Conservation (phyloP, 2,797 vertebrate genomes). For the Threskiornis aethiopicus region DNA sequence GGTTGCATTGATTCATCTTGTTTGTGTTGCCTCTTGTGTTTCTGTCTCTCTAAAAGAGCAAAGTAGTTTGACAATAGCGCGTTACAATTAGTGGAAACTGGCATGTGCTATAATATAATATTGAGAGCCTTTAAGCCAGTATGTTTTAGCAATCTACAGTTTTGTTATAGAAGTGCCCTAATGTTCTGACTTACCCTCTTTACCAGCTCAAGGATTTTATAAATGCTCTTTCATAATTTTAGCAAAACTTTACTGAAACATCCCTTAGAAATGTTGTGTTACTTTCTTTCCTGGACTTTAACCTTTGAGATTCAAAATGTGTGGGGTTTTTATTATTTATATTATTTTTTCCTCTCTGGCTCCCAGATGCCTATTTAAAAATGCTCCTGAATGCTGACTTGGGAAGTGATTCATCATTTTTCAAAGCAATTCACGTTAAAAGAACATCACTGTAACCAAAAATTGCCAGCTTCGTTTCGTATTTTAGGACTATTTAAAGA, state of each 20-base stretch:
- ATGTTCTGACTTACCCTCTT: slow-evolving; percentile 13
- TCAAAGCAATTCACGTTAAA: slow-evolving; percentile 30
- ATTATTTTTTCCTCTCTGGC: slow-evolving; percentile 43
- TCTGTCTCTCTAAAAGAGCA: neutral
- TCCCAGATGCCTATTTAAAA: slow-evolving; percentile 54
- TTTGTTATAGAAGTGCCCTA: neutral
- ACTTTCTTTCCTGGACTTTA: neutral
- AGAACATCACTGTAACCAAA: neutral
- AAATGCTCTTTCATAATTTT: slow-evolving; percentile 3
- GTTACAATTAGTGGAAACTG: slow-evolving; percentile 17
- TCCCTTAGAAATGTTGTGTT: neutral
- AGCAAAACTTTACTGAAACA: neutral
- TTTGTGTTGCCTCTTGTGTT: slow-evolving; percentile 18
- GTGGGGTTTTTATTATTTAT: slow-evolving; percentile 6
- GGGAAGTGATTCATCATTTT: slow-evolving; percentile 54
- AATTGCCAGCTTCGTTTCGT: neutral
- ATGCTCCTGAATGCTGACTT: neutral
- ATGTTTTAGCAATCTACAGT: neutral
- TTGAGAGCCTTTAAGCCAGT: slow-evolving; percentile 18
- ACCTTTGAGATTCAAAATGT: neutral
- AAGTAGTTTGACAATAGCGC: neutral
- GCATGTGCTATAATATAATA: neutral
- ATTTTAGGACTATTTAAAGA: neutral
- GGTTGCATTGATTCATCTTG: neutral
- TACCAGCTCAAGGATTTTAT: slow-evolving; percentile 9